phyloP scores from a whole-genome alignment of 2,113 vertebrate genomes.

The Protobothrops flavoviridis region DNA sequence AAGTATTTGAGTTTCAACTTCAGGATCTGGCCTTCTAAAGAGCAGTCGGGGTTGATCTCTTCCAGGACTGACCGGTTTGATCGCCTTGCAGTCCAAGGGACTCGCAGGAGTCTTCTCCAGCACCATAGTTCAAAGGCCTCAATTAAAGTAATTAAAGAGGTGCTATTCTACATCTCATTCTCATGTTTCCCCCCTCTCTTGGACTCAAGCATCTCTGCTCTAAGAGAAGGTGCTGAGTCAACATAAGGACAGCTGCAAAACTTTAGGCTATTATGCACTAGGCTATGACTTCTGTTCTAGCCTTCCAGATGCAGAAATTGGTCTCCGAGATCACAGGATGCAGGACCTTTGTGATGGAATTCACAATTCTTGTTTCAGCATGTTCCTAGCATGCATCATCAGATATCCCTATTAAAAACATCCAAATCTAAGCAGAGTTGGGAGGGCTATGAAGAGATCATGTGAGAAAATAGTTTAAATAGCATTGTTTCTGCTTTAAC shows the following conservation, averaged over 20 bases:
- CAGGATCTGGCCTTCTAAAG: too few species aligned
- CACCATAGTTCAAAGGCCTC: too few species aligned
- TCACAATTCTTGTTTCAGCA: not conserved
- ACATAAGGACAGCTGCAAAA: not conserved
- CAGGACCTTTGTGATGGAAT: not conserved
- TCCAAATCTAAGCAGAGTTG: not conserved
- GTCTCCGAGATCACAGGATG: not conserved
- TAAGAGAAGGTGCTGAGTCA: not conserved
- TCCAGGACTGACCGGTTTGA: too few species aligned
- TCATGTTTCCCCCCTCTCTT: not conserved
- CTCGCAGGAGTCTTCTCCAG: too few species aligned
- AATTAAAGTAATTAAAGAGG: not conserved
- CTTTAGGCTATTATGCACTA: not conserved
- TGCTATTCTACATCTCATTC: not conserved
- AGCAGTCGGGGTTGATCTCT: too few species aligned
- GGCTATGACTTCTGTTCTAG: too few species aligned
- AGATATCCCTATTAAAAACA: not conserved
- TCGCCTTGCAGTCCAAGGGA: too few species aligned
- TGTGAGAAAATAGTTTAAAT: not conserved
- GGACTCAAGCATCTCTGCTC: not conserved
- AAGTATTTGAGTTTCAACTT: too few species aligned
- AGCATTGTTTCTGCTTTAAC: not conserved
- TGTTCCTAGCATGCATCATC: not conserved
- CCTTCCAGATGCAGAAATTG: not conserved
- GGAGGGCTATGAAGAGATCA: not conserved